Percentiles rank a stretch among this genome's conserved stretches.
Evolutionary conservation across 2,113 vertebrate species (phyloP).

Genomic region (Pygathrix nemaeus): DNA sequence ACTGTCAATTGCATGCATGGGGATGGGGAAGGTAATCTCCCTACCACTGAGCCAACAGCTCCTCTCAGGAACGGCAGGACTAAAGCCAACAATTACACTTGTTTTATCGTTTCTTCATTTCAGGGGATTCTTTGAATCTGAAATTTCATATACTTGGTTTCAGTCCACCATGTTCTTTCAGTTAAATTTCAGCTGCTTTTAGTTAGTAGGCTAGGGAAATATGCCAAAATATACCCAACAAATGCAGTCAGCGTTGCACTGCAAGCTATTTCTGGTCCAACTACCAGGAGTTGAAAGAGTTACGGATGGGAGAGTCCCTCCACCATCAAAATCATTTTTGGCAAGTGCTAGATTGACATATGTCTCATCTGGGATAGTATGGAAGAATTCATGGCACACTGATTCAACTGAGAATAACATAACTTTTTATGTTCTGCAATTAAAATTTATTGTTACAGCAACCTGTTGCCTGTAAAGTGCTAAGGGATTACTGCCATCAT

Average conservation of each 20-base stretch:
- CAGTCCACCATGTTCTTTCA: conserved; percentile 67
- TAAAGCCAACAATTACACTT: conserved; percentile 62
- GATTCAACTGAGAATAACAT: conserved; percentile 14
- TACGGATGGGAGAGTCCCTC: background rate
- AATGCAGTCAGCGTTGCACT: background rate
- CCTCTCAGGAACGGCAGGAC: conserved; percentile 54
- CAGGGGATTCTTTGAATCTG: conserved; percentile 69
- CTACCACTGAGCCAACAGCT: conserved; percentile 22
- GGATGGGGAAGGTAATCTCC: background rate
- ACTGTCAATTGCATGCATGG: background rate
- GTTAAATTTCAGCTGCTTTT: conserved; percentile 76
- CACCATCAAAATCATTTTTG: background rate
- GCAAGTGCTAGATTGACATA: conserved; percentile 34
- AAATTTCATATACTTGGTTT: conserved; percentile 75
- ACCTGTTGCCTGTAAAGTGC: background rate
- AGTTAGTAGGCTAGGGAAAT: conserved; percentile 60
- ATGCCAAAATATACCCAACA: conserved; percentile 64
- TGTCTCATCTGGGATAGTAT: conserved; percentile 7
- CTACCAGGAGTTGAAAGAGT: conserved; percentile 28
- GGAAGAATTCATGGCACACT: background rate
- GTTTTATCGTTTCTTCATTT: conserved; percentile 74
- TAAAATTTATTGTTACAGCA: conserved; percentile 57
- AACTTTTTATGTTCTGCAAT: conserved; percentile 47
- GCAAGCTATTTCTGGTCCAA: conserved; percentile 46
- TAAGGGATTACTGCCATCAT: background rate